Evolutionary conservation across 2,113 vertebrate genomes (phyloP), one percentile per base, ranked within the genome.

Genomic region (Corythoichthys intestinalis): DNA sequence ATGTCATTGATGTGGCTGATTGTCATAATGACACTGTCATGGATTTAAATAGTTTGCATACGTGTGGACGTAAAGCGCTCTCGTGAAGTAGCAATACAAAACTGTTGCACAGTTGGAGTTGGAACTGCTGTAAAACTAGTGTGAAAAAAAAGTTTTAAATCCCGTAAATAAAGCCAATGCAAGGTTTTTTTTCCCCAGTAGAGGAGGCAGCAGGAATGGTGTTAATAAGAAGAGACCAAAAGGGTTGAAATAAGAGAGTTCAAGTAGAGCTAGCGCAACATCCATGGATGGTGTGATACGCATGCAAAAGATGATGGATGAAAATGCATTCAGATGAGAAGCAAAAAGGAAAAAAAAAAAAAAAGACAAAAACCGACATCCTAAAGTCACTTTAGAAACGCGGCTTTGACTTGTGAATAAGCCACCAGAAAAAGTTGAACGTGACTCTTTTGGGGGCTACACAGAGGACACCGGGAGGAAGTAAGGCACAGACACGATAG

Each of bases 191-290:
- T 63, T 63, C n/a, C 9, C 2, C 48, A 79, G 66, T 69, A 86
- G 91, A 91, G 88, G 90, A 94, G 92, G 89, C 89, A 90, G 90
- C 90, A 85, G 89, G 88, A 88, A 84, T 91, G 86, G 83, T 83
- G 88, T 90, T 90, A 86, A 87, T 89, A 78, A 83, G 85, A 86
- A 86, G 71, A 61, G 74, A 83, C 80, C 41, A 87, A 87, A 37
- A 83, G 49, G 35, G 81, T 81, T 69, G 85, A 86, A 87, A 86
- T 88, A 75, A 87, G 88, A 88, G 76, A 90, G 85, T 80, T 74
- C 77, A 75, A 83, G 83, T 78, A 86, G 79, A 89, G 73, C 75
- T 79, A 71, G 65, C 48, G 85, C 79, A 84, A 78, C 74, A 75
- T 77, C 76, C 34, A 83, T 60, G 61, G 77, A 70, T 63, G 38